Evolutionary conservation across 2,797 vertebrate genomes (phyloP), one percentile per base, ranked within the genome.

Genomic region (Argya squamiceps): DNA sequence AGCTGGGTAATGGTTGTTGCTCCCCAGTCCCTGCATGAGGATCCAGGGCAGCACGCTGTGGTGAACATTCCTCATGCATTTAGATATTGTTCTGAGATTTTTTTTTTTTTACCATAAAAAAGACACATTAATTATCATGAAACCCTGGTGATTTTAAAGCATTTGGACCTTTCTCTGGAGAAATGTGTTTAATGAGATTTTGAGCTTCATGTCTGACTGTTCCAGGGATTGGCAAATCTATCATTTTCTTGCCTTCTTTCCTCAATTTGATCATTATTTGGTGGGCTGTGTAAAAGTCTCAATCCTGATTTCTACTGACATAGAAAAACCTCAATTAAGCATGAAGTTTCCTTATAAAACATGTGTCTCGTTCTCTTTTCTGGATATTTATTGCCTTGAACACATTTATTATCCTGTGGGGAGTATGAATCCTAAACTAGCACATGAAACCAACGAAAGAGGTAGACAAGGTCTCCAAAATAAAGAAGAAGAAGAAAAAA

Each of bases 141-240:
- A 94, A 83, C 32, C 20, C n/a, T 22, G 15, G 32, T 77, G 64
- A 39, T 87, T 92, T 39, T 74, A 60, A 89, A 74, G 47, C 58
- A 37, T 68, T 94, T 74, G 6, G 46, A 83, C 56, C 52, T 94
- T 94, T 88, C 88, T 87, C 59, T 67, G n/a, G 60, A 91, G 67
- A 93, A 91, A 89, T 23, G 17, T 58, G 37, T 68, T 92, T 83
- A 89, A 89, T 56, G 52, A 94, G 26, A n/a, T 60, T 80, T 94
- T 84, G 47, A 80, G 12, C 30, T 75, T 83, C 43, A 3, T 29
- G 14, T 39, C 50, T 29, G 24, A 41, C 27, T 70, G 37, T 69
- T 93, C 30, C 43, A 64, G 19, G 20, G 23, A 55, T 29, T 1
- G 1, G 41, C 27, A 91, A 75, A 90, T 62, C n/a, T 29, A 30